Percentiles rank a stretch among this genome's conserved stretches.
Evolutionary conservation across 2,888 invertebrate species (phyloP).

Genomic region (Drosophila meridiana): DNA sequence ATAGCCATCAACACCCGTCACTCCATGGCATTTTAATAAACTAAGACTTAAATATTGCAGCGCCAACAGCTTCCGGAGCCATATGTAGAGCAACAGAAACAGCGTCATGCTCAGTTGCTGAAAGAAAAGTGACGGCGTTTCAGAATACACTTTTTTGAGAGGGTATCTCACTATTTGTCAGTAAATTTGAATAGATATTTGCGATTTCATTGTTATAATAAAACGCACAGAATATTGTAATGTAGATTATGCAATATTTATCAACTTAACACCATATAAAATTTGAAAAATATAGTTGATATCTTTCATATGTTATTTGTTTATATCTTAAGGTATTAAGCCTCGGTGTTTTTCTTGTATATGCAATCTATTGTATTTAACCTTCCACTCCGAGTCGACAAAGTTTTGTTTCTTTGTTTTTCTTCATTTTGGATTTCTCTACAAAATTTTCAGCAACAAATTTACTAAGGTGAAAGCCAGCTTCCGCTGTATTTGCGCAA

Average conservation of each 20-base stretch:
- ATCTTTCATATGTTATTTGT: too few relatives aligned
- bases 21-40: conserved; percentile 41
- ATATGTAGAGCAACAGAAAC: conserved; percentile 46
- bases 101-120: conserved; percentile 72
- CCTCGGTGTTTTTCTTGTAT: too few relatives aligned
- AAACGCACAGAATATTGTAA: too few relatives aligned
- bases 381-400: not conserved
- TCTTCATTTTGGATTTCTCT: conserved; percentile 50
- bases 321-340: not conserved
- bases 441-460: conserved; percentile 59
- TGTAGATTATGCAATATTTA: too few relatives aligned
- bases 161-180: not conserved
- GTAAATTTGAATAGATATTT: not conserved
- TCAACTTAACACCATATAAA: not conserved
- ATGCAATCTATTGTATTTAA: not conserved
- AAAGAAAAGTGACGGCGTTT: conserved; percentile 58
- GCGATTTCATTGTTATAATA: not conserved
- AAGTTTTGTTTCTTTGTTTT: conserved; percentile 7
- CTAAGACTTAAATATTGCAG: conserved; percentile 58
- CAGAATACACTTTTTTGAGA: not conserved
- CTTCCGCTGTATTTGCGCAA: conserved; percentile 71
- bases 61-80: conserved; percentile 64
- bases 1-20: conserved; percentile 7
- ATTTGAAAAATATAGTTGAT: not conserved
- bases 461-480: conserved; percentile 65